Evolutionary conservation across 2,797 vertebrate species (phyloP).

Genomic region (Helostoma temminkii): DNA sequence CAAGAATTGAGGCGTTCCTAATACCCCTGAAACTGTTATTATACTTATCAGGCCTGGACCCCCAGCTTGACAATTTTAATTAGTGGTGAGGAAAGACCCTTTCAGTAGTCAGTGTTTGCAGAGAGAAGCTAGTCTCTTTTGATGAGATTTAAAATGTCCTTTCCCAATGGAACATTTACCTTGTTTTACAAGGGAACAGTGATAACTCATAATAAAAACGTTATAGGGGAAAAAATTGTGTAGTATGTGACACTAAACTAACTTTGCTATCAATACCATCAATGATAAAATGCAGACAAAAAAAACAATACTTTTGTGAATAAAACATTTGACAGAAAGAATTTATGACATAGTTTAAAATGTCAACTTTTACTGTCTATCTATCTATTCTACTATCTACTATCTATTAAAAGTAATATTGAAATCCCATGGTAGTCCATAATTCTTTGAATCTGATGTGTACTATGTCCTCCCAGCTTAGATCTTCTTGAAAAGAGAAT

Average conservation of each 20-base stretch:
- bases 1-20: slow-evolving; percentile 49
- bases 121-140: slow-evolving; percentile 32
- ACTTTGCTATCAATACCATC: too few species aligned
- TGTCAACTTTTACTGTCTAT: background rate
- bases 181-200: slow-evolving; percentile 8
- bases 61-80: slow-evolving; percentile 55
- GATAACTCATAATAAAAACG: background rate
- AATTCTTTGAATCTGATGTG: background rate
- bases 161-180: slow-evolving; percentile 27
- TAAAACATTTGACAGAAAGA: background rate
- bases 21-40: slow-evolving; percentile 52
- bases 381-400: too few species aligned
- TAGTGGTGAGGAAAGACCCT: slow-evolving; percentile 47
- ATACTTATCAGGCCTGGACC: slow-evolving; percentile 53
- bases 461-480: background rate
- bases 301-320: too few species aligned
- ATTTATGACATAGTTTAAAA: background rate
- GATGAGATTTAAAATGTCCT: slow-evolving; percentile 18
- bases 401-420: background rate
- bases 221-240: too few species aligned
- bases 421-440: too few species aligned
- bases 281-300: too few species aligned
- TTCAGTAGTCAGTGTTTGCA: slow-evolving; percentile 38
- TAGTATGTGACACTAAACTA: too few species aligned
- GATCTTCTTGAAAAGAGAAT: background rate